A percentile compares a stretch with the other conserved stretches of the same genome.
Evolutionary conservation across 2,888 invertebrate species (phyloP).

Genomic region (Heliconius charithonia): DNA sequence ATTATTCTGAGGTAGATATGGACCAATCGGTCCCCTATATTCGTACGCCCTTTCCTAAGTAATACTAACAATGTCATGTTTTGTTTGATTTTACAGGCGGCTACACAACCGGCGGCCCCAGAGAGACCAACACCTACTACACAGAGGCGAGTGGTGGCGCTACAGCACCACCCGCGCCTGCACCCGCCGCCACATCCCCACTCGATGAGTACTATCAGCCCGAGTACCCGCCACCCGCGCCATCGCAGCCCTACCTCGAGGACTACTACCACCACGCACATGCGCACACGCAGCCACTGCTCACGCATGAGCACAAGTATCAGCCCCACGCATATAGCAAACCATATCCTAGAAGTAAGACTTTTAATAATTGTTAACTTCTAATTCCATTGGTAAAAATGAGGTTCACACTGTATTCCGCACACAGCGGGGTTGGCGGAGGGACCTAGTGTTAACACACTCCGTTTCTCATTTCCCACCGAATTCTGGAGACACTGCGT

Average conservation of each 20-base stretch:
- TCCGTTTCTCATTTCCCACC: too few species aligned
- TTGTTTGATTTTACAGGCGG: conserved; percentile 67
- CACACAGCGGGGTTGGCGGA: too few species aligned
- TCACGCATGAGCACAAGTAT: conserved; percentile 87
- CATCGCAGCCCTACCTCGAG: conserved; percentile 86
- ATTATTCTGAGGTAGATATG: too few species aligned
- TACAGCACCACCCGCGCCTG: conserved; percentile 62
- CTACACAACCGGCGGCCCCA: conserved; percentile 83
- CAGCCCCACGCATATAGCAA: conserved; percentile 88
- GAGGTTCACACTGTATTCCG: too few species aligned
- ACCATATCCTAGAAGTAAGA: conserved; percentile 87
- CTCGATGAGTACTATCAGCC: conserved; percentile 82
- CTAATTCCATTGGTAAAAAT: background rate
- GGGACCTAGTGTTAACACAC: too few species aligned
- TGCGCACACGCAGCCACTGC: conserved; percentile 85
- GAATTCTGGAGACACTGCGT: too few species aligned
- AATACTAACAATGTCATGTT: background rate
- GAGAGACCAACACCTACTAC: conserved; percentile 80
- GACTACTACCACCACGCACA: conserved; percentile 89
- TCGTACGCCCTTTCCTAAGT: background rate
- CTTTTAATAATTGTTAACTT: background rate
- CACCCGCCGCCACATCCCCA: conserved; percentile 76
- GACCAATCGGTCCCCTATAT: too few species aligned
- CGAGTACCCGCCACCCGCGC: conserved; percentile 76
- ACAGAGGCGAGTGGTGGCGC: conserved; percentile 68